phyloP scores from a whole-genome alignment of 1,140 invertebrate genomes.

The Drosophila orosa region DNA sequence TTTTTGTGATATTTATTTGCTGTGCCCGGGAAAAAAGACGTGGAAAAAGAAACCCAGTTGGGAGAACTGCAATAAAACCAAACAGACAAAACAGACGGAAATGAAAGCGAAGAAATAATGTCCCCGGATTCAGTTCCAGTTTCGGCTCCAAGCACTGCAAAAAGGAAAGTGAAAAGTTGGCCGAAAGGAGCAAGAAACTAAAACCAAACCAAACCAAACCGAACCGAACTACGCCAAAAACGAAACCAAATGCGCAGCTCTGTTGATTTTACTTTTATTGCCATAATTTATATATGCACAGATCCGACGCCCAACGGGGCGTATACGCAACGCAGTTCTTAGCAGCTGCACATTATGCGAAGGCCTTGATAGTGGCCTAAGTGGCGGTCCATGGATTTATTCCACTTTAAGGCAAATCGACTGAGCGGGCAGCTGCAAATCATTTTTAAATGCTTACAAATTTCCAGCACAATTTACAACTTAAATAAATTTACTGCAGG shows the following conservation, averaged over 20 bases:
- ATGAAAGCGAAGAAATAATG: constrained; percentile 80
- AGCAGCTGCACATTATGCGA: constrained; percentile 42
- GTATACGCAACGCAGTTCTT: constrained; percentile 47
- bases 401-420: constrained; percentile 45
- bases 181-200: constrained; percentile 36
- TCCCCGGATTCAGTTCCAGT: constrained; percentile 50
- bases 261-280: constrained; percentile 80
- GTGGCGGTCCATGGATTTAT: constrained; percentile 36
- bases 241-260: constrained; percentile 27
- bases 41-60: constrained; percentile 17
- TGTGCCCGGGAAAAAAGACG: constrained; percentile 31
- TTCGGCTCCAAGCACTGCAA: constrained; percentile 31
- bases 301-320: constrained; percentile 21
- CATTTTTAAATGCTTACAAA: constrained; percentile 83
- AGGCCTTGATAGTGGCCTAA: constrained; percentile 58
- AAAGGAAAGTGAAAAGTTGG: constrained; percentile 69
- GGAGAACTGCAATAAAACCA: constrained; percentile 73
- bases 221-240: constrained; percentile 14
- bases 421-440: constrained; percentile 54
- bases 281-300: constrained; percentile 71
- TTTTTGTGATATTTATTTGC: constrained; percentile 77
- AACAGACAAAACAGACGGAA: constrained; percentile 77
- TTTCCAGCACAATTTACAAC: constrained; percentile 70
- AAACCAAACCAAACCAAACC: constrained; percentile 5
- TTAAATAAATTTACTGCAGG: constrained; percentile 71